A percentile compares a stretch with the other conserved stretches of the same genome.
Evolutionary conservation across 2,888 invertebrate species (phyloP).

Genomic region (Dynastes maya): DNA sequence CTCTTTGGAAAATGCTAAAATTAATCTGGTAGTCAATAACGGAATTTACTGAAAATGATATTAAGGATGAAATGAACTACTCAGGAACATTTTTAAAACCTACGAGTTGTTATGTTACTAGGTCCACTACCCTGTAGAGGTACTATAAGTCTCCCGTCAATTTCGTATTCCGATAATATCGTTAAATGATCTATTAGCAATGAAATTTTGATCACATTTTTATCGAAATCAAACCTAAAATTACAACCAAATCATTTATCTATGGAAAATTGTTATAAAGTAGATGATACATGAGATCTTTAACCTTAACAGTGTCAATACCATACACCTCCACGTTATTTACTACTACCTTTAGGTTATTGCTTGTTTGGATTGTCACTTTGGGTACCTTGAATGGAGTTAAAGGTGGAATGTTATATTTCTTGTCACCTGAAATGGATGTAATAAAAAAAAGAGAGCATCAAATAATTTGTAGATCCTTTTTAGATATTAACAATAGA

Average conservation of each 20-base stretch:
- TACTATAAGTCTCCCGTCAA: conserved; percentile 47
- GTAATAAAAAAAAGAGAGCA: conserved; percentile 11
- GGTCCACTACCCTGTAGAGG: conserved; percentile 46
- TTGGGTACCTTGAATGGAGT: conserved; percentile 58
- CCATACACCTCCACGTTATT: conserved; percentile 56
- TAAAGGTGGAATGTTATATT: conserved; percentile 59
- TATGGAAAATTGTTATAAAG: neutral
- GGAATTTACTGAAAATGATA: conserved; percentile 18
- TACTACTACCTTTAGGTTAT: conserved; percentile 55
- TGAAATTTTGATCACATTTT: conserved; percentile 24
- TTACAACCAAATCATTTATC: neutral
- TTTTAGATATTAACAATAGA: no score
- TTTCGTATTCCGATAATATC: conserved; percentile 42
- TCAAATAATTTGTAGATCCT: neutral
- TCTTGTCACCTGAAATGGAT: conserved; percentile 58
- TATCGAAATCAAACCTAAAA: conserved; percentile 45
- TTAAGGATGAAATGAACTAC: no score
- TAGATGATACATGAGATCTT: conserved; percentile 55
- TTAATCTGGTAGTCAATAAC: conserved; percentile 43
- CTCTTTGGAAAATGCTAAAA: conserved; percentile 34
- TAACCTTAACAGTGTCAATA: conserved; percentile 54
- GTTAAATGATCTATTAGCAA: conserved; percentile 34
- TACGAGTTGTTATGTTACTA: conserved; percentile 45
- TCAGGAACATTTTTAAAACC: conserved; percentile 3
- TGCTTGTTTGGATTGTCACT: conserved; percentile 54